Percentiles rank a stretch among this genome's conserved stretches.
Evolutionary conservation across 1,140 invertebrate genomes (phyloP).

Genomic region (Tribolium castaneum): DNA sequence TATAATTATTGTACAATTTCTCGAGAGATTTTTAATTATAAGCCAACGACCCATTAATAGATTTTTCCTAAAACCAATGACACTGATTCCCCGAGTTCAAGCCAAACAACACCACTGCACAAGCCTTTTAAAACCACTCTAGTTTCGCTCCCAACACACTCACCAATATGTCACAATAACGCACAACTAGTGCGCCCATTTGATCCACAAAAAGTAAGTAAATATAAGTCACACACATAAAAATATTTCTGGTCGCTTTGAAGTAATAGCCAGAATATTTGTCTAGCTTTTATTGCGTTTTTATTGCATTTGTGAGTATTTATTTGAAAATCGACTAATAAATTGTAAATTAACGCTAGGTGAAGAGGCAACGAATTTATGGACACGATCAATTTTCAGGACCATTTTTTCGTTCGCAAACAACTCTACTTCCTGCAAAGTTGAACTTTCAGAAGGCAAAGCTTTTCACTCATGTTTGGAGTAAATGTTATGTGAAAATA

Average conservation of each 20-base stretch:
- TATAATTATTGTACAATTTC: slow-evolving; percentile 30
- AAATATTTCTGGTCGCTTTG: slow-evolving; percentile 18
- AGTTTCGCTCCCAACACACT: neutral
- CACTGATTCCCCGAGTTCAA: too few relatives aligned
- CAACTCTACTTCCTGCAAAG: neutral
- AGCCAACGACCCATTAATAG: neutral
- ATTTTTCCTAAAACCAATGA: neutral
- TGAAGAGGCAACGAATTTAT: neutral
- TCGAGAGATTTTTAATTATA: slow-evolving; percentile 15
- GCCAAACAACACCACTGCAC: too few relatives aligned
- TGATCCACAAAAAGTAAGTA: slow-evolving; percentile 5
- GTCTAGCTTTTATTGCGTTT: slow-evolving; percentile 19
- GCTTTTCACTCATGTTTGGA: neutral
- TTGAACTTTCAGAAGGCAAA: neutral
- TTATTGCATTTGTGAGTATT: slow-evolving; percentile 9
- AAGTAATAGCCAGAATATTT: slow-evolving; percentile 29
- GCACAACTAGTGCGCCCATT: neutral
- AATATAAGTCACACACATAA: slow-evolving; percentile 12
- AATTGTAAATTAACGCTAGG: slow-evolving; percentile 17
- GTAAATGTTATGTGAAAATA: slow-evolving; percentile 7
- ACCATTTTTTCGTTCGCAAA: slow-evolving; percentile 1
- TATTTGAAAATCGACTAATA: slow-evolving; percentile 21
- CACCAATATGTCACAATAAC: neutral
- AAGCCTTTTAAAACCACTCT: neutral
- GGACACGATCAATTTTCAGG: slow-evolving; percentile 9